Base-by-base conservation (phyloP, 2,888 invertebrate genomes). In the Teinopalpus imperialis region DNA sequence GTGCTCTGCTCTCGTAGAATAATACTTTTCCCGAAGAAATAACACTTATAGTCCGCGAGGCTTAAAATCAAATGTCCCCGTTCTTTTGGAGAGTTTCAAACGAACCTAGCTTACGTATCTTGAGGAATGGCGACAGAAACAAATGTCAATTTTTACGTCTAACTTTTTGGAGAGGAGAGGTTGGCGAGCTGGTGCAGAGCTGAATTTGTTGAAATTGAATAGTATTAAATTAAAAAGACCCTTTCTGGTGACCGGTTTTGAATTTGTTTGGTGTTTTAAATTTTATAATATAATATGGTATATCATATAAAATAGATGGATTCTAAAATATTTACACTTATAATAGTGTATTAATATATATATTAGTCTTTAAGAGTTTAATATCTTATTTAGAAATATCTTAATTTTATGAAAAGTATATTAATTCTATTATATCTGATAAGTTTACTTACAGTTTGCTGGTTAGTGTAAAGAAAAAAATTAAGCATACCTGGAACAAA, bases 21-120 rank as follows among this genome's bases (percentile, higher is more conserved):
- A 88, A 86, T 88, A 87, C 86, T 83, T 86, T 82, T 81, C 79
- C 64, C 77, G 66, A 76, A 86, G 86, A 87, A 87, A 88, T 88
- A 87, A 87, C 87, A 86, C 85, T 88, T 87, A 87, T 81, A 87
- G 83, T 87, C 81, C 79, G 79, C 82, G 81, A 83, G 82, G 87
- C 86, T 88, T 87, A 87, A 87, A 87, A 88, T 87, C 86, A 87
- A 88, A 88, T 83, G 86, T 86, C 81, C 74, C 66, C 74, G 77
- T 76, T 78, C 74, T 72, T 72, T 59, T 59, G 62, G 62, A 64
- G 69, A 81, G 75, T 80, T 81, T 70, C 69, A 54, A 73, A 63
- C 65, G 68, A 71, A 69, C 66, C 62, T 65, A 63, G 61, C 52
- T 57, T 60, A 60, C 66, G 67, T 77, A 77, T 75, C 75, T 73